Percentiles rank a stretch among this genome's conserved stretches.
These are phyloP conservation scores for Lacanobia oleracea DNA, from an alignment of 2,888 invertebrate species.

Conservation along the genomic window DNA sequence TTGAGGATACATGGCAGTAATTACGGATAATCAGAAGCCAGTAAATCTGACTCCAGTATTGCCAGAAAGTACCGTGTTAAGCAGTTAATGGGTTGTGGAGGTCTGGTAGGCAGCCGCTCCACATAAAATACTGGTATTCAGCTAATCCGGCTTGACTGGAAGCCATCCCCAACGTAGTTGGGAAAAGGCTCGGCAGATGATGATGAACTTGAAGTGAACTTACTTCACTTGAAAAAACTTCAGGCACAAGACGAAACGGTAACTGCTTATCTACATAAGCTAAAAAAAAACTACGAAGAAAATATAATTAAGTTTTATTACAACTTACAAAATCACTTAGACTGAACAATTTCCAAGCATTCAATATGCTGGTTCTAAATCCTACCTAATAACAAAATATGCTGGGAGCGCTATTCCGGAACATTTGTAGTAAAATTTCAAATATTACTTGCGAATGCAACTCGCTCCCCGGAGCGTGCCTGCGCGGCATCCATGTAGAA, in stretches of 20 bases:
- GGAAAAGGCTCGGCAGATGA: no score
- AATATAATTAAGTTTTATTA: constrained; percentile 27
- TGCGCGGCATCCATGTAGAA: constrained; percentile 67
- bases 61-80: no score
- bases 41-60: no score
- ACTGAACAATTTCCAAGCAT: constrained; percentile 18
- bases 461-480: constrained; percentile 66
- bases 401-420: constrained; percentile 50
- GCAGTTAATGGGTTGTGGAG: no score
- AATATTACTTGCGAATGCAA: constrained; percentile 67
- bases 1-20: no score
- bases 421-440: constrained; percentile 63
- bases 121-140: no score
- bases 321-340: constrained; percentile 16
- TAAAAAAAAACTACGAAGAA: constrained; percentile 3
- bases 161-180: no score
- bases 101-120: no score
- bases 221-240: neutral
- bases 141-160: no score
- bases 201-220: constrained; percentile 4
- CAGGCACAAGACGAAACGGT: neutral
- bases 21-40: no score
- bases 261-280: neutral
- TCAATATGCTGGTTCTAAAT: constrained; percentile 52
- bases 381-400: constrained; percentile 49